Evolutionary conservation across 1,140 invertebrate species (phyloP), one percentile per base, ranked within the genome.

Genomic region (Choristoneura fumiferana): DNA sequence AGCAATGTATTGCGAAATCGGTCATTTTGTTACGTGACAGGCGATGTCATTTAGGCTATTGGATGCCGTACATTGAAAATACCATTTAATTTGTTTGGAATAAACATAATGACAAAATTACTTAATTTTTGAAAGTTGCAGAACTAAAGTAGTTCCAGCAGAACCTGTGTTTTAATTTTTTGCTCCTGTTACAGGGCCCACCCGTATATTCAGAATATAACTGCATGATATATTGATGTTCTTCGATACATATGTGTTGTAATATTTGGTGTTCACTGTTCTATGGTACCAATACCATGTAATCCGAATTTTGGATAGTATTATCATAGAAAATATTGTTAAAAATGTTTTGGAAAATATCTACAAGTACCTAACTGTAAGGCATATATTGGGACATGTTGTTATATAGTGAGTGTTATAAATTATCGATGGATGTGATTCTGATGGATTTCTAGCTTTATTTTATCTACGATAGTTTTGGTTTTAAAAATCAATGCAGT

Each of bases 271-370:
- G 43, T 33, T 18, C n/a, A 12, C 18, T 49, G 43, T 17, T 29
- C 22, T 37, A 54, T 15, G 22, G 36, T 54, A 37, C 4, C 13
- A n/a, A n/a, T 37, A 37, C 9, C 12, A 35, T 18, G 10, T 54
- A 8, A 54, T 54, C 34, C 53, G 17, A 38, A 36, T 37, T 36
- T 36, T 54, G 36, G 34, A 37, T 54, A 54, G 36, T n/a, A 54
- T 54, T 18, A 54, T n/a, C n/a, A n/a, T 53, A 53, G 35, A 37
- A n/a, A 54, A 35, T 33, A 15, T 29, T 54, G 35, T 37, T n/a
- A 15, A 36, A 54, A 54, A 54, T 35, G 53, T 54, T 49, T 49
- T 33, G 43, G 43, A 33, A 8, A 13, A 29, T 29, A 29, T 33
- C 43, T 49, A 49, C 22, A 49, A 33, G 4, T 49, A 49, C 8